phyloP scores from a whole-genome alignment of 2,113 vertebrate species.

The Enhydra lutris region DNA sequence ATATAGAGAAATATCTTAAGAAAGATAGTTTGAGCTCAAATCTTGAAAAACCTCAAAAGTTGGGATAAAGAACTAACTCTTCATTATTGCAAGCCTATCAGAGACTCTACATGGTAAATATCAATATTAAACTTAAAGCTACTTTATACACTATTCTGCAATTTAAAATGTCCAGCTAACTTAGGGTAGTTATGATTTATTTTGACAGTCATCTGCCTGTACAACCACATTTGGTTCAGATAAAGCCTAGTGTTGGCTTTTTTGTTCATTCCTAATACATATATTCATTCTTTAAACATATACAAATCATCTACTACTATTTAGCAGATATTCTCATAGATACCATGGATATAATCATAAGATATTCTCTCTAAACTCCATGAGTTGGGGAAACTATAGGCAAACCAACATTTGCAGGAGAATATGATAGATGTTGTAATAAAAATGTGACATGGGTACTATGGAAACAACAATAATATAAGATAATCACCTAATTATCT shows the following conservation, averaged over 20 bases:
- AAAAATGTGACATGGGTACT: background rate
- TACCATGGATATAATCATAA: background rate
- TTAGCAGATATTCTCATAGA: background rate
- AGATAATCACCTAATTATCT: background rate
- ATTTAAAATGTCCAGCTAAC: background rate
- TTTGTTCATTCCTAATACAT: background rate
- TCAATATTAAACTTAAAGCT: background rate
- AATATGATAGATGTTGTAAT: background rate
- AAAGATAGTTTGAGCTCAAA: background rate
- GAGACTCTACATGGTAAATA: background rate
- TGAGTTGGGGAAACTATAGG: background rate
- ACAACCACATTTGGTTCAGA: background rate
- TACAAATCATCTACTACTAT: background rate
- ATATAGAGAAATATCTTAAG: background rate
- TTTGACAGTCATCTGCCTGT: background rate
- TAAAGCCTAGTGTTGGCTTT: background rate
- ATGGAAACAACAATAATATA: background rate
- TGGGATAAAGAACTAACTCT: background rate
- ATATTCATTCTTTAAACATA: background rate
- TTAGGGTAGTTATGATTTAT: background rate
- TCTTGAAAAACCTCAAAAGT: background rate
- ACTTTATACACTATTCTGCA: background rate
- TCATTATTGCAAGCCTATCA: background rate
- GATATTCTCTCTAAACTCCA: background rate
- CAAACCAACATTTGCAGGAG: background rate